These are phyloP conservation scores for Apaloderma vittatum DNA, from an alignment of 2,113 vertebrate species.

Conservation along the genomic window DNA sequence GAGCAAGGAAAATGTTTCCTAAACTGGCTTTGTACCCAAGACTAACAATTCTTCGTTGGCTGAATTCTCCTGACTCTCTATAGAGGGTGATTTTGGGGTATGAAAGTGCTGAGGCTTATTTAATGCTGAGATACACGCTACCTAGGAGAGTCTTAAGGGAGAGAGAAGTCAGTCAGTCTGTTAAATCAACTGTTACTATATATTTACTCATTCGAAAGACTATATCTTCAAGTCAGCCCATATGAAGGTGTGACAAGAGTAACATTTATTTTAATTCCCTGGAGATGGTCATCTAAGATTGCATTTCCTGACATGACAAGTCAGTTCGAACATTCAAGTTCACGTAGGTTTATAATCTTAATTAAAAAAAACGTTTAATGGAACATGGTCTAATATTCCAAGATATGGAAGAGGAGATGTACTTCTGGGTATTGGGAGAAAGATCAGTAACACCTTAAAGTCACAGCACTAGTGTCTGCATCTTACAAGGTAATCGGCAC, in stretches of 20 bases:
- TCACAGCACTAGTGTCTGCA: neutral
- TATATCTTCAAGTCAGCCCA: accelerated
- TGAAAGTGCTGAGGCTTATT: neutral
- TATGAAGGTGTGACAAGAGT: neutral
- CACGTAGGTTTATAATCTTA: neutral
- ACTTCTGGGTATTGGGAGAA: neutral
- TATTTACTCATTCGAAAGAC: neutral
- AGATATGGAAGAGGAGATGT: neutral
- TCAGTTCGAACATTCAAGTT: neutral
- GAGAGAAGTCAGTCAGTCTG: neutral
- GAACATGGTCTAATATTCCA: neutral
- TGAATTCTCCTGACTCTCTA: neutral
- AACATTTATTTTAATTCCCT: neutral
- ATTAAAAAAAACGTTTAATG: neutral
- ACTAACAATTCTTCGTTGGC: neutral
- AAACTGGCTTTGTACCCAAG: neutral
- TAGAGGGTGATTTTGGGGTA: neutral
- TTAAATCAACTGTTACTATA: neutral
- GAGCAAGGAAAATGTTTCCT: neutral
- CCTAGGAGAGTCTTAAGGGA: neutral
- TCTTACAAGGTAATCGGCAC: neutral
- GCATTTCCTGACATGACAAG: accelerated
- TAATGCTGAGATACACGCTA: neutral
- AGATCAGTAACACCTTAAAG: neutral
- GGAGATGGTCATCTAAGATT: neutral